These are phyloP conservation scores for Ammospiza maritima DNA, from an alignment of 2,797 vertebrate genomes.

Conservation along the genomic window DNA sequence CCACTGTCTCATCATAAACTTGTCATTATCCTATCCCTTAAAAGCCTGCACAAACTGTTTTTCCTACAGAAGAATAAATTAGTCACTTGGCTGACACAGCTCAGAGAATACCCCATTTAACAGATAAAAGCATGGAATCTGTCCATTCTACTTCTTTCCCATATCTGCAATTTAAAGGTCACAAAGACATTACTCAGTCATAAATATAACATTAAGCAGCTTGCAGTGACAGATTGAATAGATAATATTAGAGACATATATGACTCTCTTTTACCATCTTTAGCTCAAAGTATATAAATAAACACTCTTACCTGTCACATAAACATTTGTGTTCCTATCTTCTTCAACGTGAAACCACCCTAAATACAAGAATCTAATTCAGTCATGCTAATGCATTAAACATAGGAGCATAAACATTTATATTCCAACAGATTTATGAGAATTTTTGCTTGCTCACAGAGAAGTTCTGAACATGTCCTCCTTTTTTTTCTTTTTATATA, in stretches of 20 bases:
- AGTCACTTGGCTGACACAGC: neutral
- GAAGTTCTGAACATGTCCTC: neutral
- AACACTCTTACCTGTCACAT: constrained; percentile 87
- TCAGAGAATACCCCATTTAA: neutral
- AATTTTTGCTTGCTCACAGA: neutral
- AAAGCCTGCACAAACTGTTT: neutral
- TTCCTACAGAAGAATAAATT: neutral
- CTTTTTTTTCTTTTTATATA: neutral
- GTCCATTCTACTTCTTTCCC: neutral
- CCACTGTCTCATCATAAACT: neutral
- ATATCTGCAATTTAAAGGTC: neutral
- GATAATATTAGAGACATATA: neutral
- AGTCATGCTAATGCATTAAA: constrained; percentile 7
- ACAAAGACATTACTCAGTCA: neutral
- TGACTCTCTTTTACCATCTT: neutral
- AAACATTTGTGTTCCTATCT: constrained; percentile 94
- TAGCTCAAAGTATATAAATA: neutral
- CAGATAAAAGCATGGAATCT: neutral
- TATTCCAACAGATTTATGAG: neutral
- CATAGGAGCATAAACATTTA: neutral
- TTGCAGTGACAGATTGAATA: neutral
- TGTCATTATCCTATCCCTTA: neutral
- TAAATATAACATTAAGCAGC: neutral
- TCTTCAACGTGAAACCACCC: constrained; percentile 97
- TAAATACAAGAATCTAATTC: constrained; percentile 62